Evolutionary conservation across 2,888 invertebrate genomes (phyloP), one percentile per base, ranked within the genome.

Genomic region (Eumacrocentrus americanus): DNA sequence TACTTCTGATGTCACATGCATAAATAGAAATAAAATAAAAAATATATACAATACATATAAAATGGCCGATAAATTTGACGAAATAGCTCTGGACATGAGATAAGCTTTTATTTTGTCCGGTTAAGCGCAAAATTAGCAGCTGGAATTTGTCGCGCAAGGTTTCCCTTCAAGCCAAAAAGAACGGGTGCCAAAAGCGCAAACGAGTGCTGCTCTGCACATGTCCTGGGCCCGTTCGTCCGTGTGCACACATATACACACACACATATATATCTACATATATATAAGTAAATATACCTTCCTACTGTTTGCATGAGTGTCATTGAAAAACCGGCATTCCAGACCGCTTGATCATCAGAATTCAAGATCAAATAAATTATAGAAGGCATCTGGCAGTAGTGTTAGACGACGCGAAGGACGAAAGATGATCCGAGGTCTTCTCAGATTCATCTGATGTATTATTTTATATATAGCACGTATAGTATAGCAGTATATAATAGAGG

Each of bases 321-420:
- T 65, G 63, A 67, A 67, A 67, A 63, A 48, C 63, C 64, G 46
- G 61, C 55, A 46, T 47, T 60, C 47, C 59, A 46, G 50, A 53
- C 50, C 58, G 60, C n/a, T n/a, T n/a, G n/a, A n/a, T n/a, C n/a
- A n/a, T n/a, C n/a, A n/a, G n/a, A n/a, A n/a, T n/a, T n/a, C n/a
- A n/a, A n/a, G n/a, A n/a, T n/a, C n/a, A n/a, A n/a, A n/a, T n/a
- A n/a, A n/a, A n/a, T n/a, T n/a, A n/a, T n/a, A n/a, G n/a, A n/a
- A n/a, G n/a, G n/a, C n/a, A n/a, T n/a, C n/a, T n/a, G n/a, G n/a
- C n/a, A n/a, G n/a, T n/a, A n/a, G n/a, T n/a, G n/a, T n/a, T n/a
- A n/a, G n/a, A n/a, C n/a, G n/a, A n/a, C n/a, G n/a, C n/a, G n/a
- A n/a, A n/a, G n/a, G n/a, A n/a, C n/a, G n/a, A n/a, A n/a, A n/a